phyloP scores from a whole-genome alignment of 2,797 vertebrate genomes.

The Oreortyx pictus region DNA sequence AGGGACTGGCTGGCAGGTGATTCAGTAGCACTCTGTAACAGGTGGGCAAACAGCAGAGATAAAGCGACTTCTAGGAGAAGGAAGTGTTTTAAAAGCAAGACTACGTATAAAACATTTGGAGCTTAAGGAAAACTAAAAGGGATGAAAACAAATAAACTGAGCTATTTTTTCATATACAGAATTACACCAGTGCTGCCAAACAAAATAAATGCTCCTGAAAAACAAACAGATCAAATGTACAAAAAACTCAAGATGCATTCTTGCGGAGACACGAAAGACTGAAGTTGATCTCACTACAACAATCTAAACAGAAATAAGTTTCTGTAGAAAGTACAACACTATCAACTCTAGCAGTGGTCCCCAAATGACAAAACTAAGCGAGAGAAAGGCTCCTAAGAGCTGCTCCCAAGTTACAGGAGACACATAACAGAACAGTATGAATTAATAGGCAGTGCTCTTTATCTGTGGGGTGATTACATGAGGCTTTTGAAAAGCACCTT shows the following conservation, averaged over 20 bases:
- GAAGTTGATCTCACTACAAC: neutral
- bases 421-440: neutral
- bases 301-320: neutral
- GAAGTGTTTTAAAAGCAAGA: neutral
- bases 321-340: no score
- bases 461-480: neutral
- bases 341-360: neutral
- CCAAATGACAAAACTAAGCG: neutral
- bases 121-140: neutral
- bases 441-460: neutral
- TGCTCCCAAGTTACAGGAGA: neutral
- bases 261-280: neutral
- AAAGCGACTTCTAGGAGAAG: neutral
- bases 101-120: neutral
- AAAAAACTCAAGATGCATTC: neutral
- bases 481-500: neutral
- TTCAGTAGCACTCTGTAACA: neutral
- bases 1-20: neutral
- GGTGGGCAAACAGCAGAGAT: neutral
- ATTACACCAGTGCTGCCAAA: neutral
- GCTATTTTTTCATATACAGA: neutral
- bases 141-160: neutral
- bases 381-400: neutral
- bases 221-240: neutral
- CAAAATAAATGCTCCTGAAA: neutral